Evolutionary conservation across 2,888 invertebrate species (phyloP), one percentile per base, ranked within the genome.

Genomic region (Drosophila picticornis): DNA sequence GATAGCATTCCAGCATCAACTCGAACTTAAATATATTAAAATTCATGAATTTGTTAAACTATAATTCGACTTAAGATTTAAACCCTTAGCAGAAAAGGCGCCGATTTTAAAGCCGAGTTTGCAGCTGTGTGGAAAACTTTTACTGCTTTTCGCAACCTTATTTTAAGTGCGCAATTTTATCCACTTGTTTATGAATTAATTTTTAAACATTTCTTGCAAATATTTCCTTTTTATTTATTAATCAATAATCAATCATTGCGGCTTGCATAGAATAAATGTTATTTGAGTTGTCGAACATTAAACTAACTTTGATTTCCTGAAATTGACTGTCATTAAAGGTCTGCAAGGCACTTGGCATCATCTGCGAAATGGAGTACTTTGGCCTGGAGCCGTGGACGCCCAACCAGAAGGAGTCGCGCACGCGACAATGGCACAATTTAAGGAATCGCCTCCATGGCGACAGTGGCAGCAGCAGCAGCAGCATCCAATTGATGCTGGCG

Each of bases 351-450:
- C 94, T 98, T 79, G 96, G 96, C 77, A 97, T 98, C 88, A 96
- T 96, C 85, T 96, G 96, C 79, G 97, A 97, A 93, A 96, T 96
- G 77, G 98, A 98, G 93, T 98, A 98, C 94, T 97, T 98, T 93
- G 98, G 98, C 0, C 95, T 98, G 73, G 96, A 97, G 91, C 92
- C 91, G 53, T 93, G 93, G 91, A 79, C 83, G 19, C 92, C 92
- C 38, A 91, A 85, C 52, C 92, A 94, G 69, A 95, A 95, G 76
- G 94, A 94, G 51, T 94, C 95, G 70, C 96, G 96, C 38, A 97
- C 97, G 75, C 96, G 96, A 76, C 94, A 97, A 60, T 98, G 98
- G 98, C 94, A 97, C 77, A 98, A 98, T 93, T 94, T 98, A 88
- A 94, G 98, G 75, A 98, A 98, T 94, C 92, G 93, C 0, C 80